A percentile compares a stretch with the other conserved stretches of the same genome.
Conservation (phyloP, 2,797 vertebrate genomes). For the Sylvia borin region DNA sequence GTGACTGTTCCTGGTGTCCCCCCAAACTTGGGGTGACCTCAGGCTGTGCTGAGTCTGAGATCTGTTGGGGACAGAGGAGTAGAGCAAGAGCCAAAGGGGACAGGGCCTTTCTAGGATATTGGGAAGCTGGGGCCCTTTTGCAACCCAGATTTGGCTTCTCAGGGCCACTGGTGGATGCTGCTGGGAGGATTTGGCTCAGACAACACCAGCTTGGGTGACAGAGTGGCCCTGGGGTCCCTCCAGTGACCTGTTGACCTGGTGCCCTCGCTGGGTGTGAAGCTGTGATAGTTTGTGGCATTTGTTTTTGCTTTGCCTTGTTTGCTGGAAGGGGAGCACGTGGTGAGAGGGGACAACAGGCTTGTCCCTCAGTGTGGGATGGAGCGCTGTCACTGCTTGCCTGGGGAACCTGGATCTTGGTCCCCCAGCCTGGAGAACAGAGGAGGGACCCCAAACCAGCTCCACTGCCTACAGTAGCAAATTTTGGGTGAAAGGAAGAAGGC, state of each 20-base stretch:
- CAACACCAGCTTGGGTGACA: not conserved
- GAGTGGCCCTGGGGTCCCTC: not conserved
- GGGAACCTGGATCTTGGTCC: not conserved
- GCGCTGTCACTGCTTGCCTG: not conserved
- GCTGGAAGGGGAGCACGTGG: not conserved
- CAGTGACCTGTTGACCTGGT: not conserved
- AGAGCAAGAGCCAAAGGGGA: not conserved
- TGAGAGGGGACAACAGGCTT: not conserved
- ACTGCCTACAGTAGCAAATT: not conserved
- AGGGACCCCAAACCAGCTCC: not conserved
- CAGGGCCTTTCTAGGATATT: not conserved
- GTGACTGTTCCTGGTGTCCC: not conserved
- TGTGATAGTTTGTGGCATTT: not conserved
- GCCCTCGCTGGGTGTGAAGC: accelerated
- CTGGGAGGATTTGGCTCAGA: not conserved
- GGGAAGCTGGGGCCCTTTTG: not conserved
- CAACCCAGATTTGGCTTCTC: not conserved
- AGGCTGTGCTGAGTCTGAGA: not conserved
- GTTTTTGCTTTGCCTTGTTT: not conserved
- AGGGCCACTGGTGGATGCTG: not conserved
- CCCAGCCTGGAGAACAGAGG: not conserved
- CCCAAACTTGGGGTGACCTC: accelerated
- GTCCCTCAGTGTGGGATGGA: not conserved
- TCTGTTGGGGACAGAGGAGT: not conserved
- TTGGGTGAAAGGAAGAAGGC: not conserved